Evolutionary conservation across 2,113 vertebrate species (phyloP).

Genomic region (Oreotrochilus melanogaster): DNA sequence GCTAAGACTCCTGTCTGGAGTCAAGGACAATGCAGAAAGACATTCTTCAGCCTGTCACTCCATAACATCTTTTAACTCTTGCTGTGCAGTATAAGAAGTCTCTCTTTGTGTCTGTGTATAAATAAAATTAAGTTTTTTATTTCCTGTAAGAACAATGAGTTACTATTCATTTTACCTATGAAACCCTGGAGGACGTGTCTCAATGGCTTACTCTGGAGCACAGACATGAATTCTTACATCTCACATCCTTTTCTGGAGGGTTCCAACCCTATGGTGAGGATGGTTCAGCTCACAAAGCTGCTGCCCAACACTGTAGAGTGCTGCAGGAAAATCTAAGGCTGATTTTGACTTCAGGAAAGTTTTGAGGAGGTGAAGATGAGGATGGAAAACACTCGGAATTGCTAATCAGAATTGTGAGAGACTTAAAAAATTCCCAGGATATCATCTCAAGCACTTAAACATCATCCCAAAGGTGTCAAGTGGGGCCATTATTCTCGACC

Average conservation of each 20-base stretch:
- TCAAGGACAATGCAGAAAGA: neutral
- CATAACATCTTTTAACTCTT: neutral
- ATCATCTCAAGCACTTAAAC: neutral
- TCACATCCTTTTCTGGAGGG: neutral
- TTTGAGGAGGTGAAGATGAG: neutral
- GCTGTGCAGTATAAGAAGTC: neutral
- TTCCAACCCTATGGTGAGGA: accelerated
- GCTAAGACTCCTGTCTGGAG: neutral
- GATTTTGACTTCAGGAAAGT: neutral
- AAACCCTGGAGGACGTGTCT: neutral
- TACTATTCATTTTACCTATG: neutral
- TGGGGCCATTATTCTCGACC: neutral
- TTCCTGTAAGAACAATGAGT: neutral
- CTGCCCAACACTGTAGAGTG: neutral
- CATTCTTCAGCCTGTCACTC: neutral
- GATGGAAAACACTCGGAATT: neutral
- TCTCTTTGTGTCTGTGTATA: neutral
- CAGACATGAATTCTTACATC: neutral
- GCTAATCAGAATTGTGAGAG: neutral
- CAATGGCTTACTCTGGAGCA: neutral
- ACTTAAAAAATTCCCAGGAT: neutral
- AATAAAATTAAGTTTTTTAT: neutral
- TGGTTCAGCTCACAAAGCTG: neutral
- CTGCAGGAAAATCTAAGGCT: neutral
- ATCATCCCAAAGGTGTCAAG: neutral